Evolutionary conservation across 2,113 vertebrate species (phyloP).

Genomic region (Triplophysa dalaica): DNA sequence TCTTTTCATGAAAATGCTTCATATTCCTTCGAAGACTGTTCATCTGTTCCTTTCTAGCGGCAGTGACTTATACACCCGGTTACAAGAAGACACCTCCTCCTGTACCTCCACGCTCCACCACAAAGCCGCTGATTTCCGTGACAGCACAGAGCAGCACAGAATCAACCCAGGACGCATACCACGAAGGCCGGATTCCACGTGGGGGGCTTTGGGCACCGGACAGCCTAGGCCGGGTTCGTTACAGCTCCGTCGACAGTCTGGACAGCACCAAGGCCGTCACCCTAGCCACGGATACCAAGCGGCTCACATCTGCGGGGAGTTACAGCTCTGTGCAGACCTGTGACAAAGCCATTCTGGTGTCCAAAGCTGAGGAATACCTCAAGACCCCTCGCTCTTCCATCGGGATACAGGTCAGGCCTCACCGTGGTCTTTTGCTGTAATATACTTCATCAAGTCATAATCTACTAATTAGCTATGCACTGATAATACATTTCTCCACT

Average conservation of each 20-base stretch:
- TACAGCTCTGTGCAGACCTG: conserved; percentile 81
- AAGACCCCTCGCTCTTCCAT: conserved; percentile 90
- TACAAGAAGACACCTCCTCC: conserved; percentile 96
- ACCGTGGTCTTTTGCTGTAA: too few species aligned
- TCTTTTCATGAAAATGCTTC: not conserved
- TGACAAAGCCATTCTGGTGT: conserved; percentile 87
- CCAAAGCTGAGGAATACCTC: conserved; percentile 91
- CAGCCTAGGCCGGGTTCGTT: conserved; percentile 80
- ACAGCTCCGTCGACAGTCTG: conserved; percentile 93
- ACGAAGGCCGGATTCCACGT: conserved; percentile 84
- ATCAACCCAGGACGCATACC: conserved; percentile 95
- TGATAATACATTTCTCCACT: too few species aligned
- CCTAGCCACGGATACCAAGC: conserved; percentile 90
- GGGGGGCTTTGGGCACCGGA: conserved; percentile 87
- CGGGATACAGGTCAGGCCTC: conserved; percentile 89
- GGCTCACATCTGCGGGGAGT: conserved; percentile 78
- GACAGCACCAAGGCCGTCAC: conserved; percentile 96
- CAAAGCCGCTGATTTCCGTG: conserved; percentile 96
- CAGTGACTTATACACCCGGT: conserved; percentile 85
- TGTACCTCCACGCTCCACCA: conserved; percentile 91
- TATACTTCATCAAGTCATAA: not conserved
- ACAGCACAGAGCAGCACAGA: conserved; percentile 99
- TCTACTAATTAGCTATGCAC: not conserved
- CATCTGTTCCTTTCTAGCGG: conserved; percentile 44
- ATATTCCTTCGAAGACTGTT: conserved; percentile 6